These are phyloP conservation scores for Tenthredo mesomela DNA, from an alignment of 2,888 invertebrate genomes.

Conservation along the genomic window DNA sequence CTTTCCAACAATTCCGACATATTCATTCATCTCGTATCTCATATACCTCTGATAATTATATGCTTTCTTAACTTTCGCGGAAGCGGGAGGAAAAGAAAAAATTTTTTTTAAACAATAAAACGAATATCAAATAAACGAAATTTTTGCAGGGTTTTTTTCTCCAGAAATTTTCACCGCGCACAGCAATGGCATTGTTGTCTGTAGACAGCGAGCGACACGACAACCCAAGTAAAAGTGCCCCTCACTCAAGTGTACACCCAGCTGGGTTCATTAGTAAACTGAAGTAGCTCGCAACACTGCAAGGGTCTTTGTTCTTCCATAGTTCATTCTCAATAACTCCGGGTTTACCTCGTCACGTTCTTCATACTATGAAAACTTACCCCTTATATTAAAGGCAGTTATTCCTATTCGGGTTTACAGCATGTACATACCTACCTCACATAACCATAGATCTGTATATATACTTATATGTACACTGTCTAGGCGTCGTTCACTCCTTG, in stretches of 20 bases:
- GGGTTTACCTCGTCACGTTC: neutral
- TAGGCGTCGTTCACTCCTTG: constrained; percentile 47
- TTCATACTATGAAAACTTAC: neutral
- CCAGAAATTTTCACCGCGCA: neutral
- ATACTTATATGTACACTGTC: neutral
- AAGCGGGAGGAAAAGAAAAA: neutral
- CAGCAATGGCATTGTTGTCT: constrained; percentile 45
- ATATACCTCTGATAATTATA: neutral
- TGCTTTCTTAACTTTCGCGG: neutral
- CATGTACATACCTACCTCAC: neutral
- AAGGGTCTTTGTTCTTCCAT: constrained; percentile 66
- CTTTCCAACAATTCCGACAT: neutral
- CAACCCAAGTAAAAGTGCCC: constrained; percentile 71
- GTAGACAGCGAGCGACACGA: constrained; percentile 28
- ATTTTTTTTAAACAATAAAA: neutral
- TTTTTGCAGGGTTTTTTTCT: neutral
- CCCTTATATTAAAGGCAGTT: neutral
- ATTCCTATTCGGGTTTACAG: constrained; percentile 17
- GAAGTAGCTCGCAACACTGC: constrained; percentile 65
- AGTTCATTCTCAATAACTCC: constrained; percentile 43
- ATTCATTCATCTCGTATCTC: neutral
- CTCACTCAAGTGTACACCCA: constrained; percentile 68
- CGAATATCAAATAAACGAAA: neutral
- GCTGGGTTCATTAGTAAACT: constrained; percentile 73
- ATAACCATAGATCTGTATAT: neutral